Base-by-base conservation (phyloP, 2,797 vertebrate genomes). In the Meriones psammophilus region DNA sequence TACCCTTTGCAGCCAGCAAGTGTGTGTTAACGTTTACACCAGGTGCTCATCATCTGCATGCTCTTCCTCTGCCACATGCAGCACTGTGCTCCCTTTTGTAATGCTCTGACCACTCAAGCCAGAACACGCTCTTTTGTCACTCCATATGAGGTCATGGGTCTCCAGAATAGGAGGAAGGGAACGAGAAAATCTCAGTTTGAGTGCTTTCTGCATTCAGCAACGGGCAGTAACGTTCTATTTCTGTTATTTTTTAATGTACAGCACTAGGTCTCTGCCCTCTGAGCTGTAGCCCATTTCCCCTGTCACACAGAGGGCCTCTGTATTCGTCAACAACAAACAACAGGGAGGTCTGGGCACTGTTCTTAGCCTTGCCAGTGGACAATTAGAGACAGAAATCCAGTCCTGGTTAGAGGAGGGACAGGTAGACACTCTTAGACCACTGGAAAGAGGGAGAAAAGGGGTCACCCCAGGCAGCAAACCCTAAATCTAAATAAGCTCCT, bases 21-120 rank as follows among this genome's bases (percentile, higher is more conserved):
- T 36, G 42, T 26, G 20, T 28, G 54, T 18, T 79, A n/a, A 17
- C 0, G 22, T 58, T 71, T 28, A 9, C 0, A 36, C 58, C 20
- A 28, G 22, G 2, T 0, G 15, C 2, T 58, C 4, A 8, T 8
- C 4, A 50, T 50, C 39, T n/a, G 14, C 2, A 6, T 9, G 7
- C 8, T 28, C 10, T 77, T 33, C 42, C 42, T 86, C 28, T 18
- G 30, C 33, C 56, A 5, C 56, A 39, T 2, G 3, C 4, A 2
- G 9, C 4, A 0, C 28, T 24, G 7, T 14, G 54, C 9, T 20
- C 33, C 36, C 28, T 3, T 14, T 62, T 64, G 26, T 62, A 77
- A 33, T 3, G 3, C 10, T 64, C 54, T 87, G 87, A 26, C n/a
- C 42, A 12, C 36, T 12, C 18, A 17, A 24, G 10, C 13, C 84